Conservation (phyloP, 2,888 invertebrate species). For the Drosophila recens region DNA sequence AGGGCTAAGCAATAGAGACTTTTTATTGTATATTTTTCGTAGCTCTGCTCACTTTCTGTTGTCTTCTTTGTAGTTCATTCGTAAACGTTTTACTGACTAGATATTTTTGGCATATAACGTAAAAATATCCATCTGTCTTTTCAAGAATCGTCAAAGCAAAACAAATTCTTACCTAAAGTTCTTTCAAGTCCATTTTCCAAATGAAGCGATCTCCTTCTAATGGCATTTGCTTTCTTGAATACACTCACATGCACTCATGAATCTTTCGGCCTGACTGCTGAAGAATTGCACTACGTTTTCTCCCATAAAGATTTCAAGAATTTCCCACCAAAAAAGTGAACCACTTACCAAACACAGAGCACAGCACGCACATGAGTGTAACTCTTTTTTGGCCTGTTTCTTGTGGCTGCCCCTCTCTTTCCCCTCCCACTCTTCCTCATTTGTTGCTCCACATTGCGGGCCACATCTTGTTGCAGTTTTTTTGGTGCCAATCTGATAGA, state of each 20-base stretch:
- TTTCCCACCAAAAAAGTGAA: constrained; percentile 37
- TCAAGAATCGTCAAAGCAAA: background rate
- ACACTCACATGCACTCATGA: constrained; percentile 26
- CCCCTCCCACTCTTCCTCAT: background rate
- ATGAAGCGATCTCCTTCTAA: background rate
- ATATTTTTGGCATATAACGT: no score
- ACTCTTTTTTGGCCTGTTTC: constrained; percentile 31
- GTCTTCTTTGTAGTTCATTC: background rate
- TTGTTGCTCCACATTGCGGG: constrained; percentile 47
- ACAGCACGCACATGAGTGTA: constrained; percentile 16
- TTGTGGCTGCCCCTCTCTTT: constrained; percentile 8
- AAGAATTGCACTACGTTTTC: constrained; percentile 38
- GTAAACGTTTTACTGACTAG: background rate
- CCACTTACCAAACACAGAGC: constrained; percentile 31
- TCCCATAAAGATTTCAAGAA: constrained; percentile 47
- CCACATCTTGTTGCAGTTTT: constrained; percentile 62
- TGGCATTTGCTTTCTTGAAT: constrained; percentile 1
- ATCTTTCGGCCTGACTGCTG: constrained; percentile 22
- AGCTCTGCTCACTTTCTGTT: no score
- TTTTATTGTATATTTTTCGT: background rate
- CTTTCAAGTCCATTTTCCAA: background rate
- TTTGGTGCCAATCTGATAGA: constrained; percentile 60
- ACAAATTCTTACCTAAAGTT: background rate
- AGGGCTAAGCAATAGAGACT: no score
- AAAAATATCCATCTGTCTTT: no score